Conservation (phyloP, 2,888 invertebrate species). For the Rhagonycha fulva region DNA sequence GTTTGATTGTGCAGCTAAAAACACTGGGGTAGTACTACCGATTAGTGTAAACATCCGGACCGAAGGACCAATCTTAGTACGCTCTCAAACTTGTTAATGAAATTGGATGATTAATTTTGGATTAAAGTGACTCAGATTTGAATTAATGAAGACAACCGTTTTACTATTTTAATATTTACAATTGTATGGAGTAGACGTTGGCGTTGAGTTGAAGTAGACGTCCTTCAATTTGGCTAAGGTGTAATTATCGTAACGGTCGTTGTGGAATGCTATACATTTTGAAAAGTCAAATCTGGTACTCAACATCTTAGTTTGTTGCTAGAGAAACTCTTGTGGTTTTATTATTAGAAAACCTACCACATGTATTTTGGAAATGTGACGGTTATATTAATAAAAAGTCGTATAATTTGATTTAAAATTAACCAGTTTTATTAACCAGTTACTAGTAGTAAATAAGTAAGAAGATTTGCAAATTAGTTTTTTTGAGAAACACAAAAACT, state of each 20-base stretch:
- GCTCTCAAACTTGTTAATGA: background rate
- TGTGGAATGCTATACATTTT: conserved; percentile 33
- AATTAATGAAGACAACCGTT: background rate
- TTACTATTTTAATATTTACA: background rate
- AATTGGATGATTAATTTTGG: background rate
- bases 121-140: background rate
- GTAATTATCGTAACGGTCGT: conserved; percentile 36
- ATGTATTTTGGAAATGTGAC: background rate
- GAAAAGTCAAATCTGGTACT: background rate
- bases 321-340: background rate
- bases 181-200: background rate
- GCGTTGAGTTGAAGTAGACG: conserved; percentile 25
- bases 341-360: background rate
- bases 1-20: background rate
- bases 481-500: background rate
- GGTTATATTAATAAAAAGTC: background rate
- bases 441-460: no score
- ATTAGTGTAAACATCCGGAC: no score
- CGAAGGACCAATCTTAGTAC: no score
- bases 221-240: conserved; percentile 34
- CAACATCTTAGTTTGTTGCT: background rate
- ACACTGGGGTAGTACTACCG: no score
- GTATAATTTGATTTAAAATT: background rate
- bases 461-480: background rate
- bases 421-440: background rate